Evolutionary conservation across 1,140 invertebrate species (phyloP).

Genomic region (Phthorimaea operculella): DNA sequence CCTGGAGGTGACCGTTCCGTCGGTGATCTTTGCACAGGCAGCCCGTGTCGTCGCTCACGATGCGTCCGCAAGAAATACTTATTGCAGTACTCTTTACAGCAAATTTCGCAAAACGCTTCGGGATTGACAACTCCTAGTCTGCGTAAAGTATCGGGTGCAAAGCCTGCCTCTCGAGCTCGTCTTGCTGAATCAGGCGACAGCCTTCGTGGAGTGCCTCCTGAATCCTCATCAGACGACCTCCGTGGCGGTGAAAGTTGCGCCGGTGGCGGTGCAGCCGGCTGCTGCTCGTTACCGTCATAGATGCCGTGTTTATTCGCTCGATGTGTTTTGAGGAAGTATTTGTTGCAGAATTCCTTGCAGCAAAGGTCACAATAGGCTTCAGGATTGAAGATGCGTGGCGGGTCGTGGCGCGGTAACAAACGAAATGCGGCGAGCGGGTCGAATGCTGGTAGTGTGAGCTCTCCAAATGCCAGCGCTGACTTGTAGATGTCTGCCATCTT

Average conservation of each 20-base stretch:
- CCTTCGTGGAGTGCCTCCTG: conserved; percentile 68
- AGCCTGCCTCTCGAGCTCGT: conserved; percentile 72
- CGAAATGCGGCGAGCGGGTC: conserved; percentile 66
- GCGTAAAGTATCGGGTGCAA: conserved; percentile 75
- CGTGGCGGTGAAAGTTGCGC: conserved; percentile 57
- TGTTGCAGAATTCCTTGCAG: conserved; percentile 99
- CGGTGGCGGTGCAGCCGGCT: conserved; percentile 53
- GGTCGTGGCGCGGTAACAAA: conserved; percentile 71
- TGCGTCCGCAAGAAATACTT: conserved; percentile 95
- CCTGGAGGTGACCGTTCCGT: conserved; percentile 67
- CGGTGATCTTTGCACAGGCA: conserved; percentile 71
- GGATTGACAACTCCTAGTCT: conserved; percentile 85
- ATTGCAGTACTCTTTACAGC: conserved; percentile 95
- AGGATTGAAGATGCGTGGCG: conserved; percentile 89
- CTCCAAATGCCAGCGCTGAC: conserved; percentile 63
- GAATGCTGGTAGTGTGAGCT: conserved; percentile 57
- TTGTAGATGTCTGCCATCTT: conserved; percentile 68
- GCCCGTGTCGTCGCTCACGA: conserved; percentile 85
- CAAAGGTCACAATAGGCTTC: conserved; percentile 97
- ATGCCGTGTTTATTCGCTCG: conserved; percentile 96
- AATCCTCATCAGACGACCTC: conserved; percentile 65
- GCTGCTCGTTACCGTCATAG: conserved; percentile 70
- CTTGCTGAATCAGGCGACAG: conserved; percentile 72
- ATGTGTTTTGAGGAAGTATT: conserved; percentile 99
- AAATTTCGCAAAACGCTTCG: conserved; percentile 93